Conservation (phyloP, 2,113 vertebrate species). For the Melanocharis versteri region DNA sequence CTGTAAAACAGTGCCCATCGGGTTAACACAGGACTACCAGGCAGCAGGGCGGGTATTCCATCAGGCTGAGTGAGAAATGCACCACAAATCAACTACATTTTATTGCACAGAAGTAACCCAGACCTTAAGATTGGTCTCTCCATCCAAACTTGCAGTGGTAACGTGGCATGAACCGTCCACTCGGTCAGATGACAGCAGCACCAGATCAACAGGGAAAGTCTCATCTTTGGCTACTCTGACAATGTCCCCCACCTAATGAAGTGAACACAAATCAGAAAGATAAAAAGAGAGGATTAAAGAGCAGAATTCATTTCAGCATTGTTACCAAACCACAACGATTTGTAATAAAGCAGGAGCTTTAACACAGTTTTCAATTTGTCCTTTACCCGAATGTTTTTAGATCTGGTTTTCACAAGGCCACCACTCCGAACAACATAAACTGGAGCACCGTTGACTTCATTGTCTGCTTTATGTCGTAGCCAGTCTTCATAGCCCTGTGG, state of each 20-base stretch:
- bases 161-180: conserved; percentile 91
- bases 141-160: conserved; percentile 94
- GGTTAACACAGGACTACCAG: neutral
- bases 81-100: neutral
- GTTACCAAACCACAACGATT: neutral
- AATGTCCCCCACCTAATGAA: conserved; percentile 90
- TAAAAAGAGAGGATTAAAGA: neutral
- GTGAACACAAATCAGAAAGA: neutral
- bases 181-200: conserved; percentile 92
- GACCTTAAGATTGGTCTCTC: conserved; percentile 98
- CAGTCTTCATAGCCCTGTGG: conserved; percentile 95
- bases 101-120: neutral
- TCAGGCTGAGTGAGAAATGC: neutral
- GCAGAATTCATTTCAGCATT: neutral
- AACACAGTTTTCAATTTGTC: neutral
- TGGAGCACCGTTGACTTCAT: conserved; percentile 96
- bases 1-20: conserved; percentile 52
- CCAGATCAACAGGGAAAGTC: conserved; percentile 93
- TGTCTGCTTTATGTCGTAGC: conserved; percentile 97
- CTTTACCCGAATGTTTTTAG: conserved; percentile 92
- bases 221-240: conserved; percentile 98
- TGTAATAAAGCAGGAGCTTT: neutral
- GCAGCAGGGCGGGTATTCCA: neutral
- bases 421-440: conserved; percentile 97
- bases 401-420: conserved; percentile 95